phyloP scores from a whole-genome alignment of 1,140 invertebrate genomes.

The Ips typographus region DNA sequence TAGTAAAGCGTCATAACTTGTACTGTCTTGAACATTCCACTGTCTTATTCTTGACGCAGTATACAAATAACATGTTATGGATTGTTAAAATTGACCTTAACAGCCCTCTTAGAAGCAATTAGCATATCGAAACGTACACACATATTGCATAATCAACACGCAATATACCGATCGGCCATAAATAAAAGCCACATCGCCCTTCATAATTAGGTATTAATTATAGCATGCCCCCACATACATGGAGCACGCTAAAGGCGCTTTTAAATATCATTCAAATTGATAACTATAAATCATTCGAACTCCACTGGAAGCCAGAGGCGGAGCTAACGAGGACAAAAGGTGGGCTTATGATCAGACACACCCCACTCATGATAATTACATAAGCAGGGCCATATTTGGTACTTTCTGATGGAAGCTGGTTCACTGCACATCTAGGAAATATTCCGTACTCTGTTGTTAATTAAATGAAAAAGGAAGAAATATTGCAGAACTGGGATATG shows the following conservation, averaged over 20 bases:
- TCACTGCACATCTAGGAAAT: background rate
- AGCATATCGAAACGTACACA: background rate
- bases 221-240: conserved; percentile 17
- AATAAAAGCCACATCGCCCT: conserved; percentile 14
- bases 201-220: conserved; percentile 30
- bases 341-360: background rate
- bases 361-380: conserved; percentile 27
- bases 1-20: too few relatives aligned
- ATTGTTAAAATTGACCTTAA: too few relatives aligned
- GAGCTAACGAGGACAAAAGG: background rate
- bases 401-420: conserved; percentile 9
- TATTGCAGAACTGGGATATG: too few relatives aligned
- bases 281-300: conserved; percentile 27
- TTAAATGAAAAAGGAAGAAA: too few relatives aligned
- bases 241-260: conserved; percentile 22
- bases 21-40: too few relatives aligned
- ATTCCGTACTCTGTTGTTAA: background rate
- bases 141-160: conserved; percentile 10
- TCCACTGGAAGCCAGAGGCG: conserved; percentile 14
- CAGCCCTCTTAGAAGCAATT: too few relatives aligned
- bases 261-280: conserved; percentile 35
- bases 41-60: too few relatives aligned
- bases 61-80: too few relatives aligned
- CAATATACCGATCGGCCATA: conserved; percentile 14
- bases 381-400: conserved; percentile 31